Evolutionary conservation across 1,140 invertebrate genomes (phyloP), one percentile per base, ranked within the genome.

Genomic region (Scaptomyza hsui): DNA sequence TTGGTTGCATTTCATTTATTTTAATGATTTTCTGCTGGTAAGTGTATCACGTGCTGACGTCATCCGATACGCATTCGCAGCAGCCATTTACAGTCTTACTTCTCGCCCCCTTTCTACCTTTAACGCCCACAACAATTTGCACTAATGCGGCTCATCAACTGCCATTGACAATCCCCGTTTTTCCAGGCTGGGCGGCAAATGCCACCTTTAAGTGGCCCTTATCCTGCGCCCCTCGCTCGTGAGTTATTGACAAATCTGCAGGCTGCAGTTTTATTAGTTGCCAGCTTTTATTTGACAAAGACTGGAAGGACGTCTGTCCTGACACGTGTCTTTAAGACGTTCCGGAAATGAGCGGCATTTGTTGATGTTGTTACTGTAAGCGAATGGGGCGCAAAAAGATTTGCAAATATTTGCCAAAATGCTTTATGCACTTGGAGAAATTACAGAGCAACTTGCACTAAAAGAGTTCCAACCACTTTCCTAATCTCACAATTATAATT

Each of bases 191-290:
- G 60, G 26, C 74, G 64, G 44, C 51, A 73, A 82, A 47, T 76
- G 61, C 61, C 78, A 64, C 59, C 69, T 74, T 63, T 78, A 78
- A 82, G 81, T 82, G 75, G 78, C 79, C 63, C 76, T 83, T 70
- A 73, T 45, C 52, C 65, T 44, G 42, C 51, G 24, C 35, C 44
- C 52, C 41, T 59, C 44, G 5, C 55, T 65, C 61, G 37, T 52
- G 68, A 75, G 69, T 79, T 72, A 60, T 37, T 82, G 82, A 88
- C 82, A 88, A 88, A 88, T 88, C 82, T 81, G 59, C 51, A 52
- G 24, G n/a, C 35, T 72, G 71, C 82, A 71, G 42, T 88, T 88
- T 88, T 88, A 88, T 88, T 88, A 82, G 82, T 86, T 80, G 81
- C 47, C 76, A 63, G 72, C 65, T 74, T 51, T 21, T 42, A 59